phyloP scores from a whole-genome alignment of 2,888 invertebrate genomes.

The Drosophila affinis region DNA sequence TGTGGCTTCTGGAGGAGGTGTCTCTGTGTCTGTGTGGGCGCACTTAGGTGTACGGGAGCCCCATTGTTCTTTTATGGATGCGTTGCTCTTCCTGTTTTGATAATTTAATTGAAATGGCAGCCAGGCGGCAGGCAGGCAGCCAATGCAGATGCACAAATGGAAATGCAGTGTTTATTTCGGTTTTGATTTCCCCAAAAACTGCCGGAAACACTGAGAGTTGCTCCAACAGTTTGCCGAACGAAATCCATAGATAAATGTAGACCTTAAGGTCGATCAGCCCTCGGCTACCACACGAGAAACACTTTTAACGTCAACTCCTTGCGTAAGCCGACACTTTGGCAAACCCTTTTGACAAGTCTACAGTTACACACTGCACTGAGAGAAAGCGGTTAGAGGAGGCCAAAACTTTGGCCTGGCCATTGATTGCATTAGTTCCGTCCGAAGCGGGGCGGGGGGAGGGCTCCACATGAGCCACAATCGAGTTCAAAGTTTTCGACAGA shows the following conservation, averaged over 20 bases:
- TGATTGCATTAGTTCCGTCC: conserved; percentile 62
- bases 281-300: neutral
- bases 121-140: conserved; percentile 42
- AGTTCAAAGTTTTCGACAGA: conserved; percentile 55
- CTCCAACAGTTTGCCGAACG: neutral
- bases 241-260: neutral
- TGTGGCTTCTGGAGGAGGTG: conserved; percentile 41
- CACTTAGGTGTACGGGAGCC: conserved; percentile 62
- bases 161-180: conserved; percentile 59
- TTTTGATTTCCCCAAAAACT: conserved; percentile 23
- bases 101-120: conserved; percentile 76
- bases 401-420: conserved; percentile 52
- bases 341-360: conserved; percentile 31
- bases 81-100: conserved; percentile 61
- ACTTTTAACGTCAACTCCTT: neutral
- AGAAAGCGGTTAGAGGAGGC: neutral
- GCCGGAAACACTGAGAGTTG: too few species aligned
- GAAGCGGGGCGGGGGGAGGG: conserved; percentile 3
- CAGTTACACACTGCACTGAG: conserved; percentile 26
- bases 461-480: conserved; percentile 52
- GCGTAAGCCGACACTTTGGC: conserved; percentile 21
- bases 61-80: conserved; percentile 67
- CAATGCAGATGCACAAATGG: conserved; percentile 50
- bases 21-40: conserved; percentile 34
- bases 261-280: conserved; percentile 20